Evolutionary conservation across 2,888 invertebrate genomes (phyloP).

Genomic region (Drosophila paramelanica): DNA sequence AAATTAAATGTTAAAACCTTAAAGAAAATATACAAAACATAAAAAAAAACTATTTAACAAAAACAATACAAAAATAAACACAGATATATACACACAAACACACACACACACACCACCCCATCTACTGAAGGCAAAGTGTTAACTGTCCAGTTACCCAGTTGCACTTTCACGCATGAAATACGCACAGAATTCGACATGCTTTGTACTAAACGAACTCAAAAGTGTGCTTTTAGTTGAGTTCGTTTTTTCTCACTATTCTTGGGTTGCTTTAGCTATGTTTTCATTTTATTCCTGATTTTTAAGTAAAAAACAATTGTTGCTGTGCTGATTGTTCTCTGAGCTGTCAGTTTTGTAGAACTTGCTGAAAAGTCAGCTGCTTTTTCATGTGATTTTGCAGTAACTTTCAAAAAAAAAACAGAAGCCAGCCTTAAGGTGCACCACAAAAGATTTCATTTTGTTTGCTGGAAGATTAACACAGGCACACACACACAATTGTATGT

Average conservation of each 20-base stretch:
- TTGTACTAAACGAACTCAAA: neutral
- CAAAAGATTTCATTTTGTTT: neutral
- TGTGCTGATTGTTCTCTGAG: too few species aligned
- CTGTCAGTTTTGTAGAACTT: neutral
- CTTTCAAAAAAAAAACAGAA: neutral
- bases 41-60: conserved; percentile 23
- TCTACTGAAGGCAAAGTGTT: conserved; percentile 19
- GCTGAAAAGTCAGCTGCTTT: neutral
- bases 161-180: conserved; percentile 41
- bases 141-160: conserved; percentile 33
- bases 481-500: neutral
- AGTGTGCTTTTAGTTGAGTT: neutral
- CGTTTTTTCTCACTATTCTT: neutral
- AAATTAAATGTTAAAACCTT: conserved; percentile 78
- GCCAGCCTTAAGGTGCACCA: conserved; percentile 10
- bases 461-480: neutral
- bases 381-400: conserved; percentile 1
- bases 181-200: conserved; percentile 32
- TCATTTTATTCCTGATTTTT: too few species aligned
- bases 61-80: conserved; percentile 33
- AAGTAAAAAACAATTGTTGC: too few species aligned
- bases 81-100: conserved; percentile 48
- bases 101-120: conserved; percentile 33
- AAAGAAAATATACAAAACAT: conserved; percentile 71
- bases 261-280: neutral